Evolutionary conservation across 2,113 vertebrate genomes (phyloP).

Genomic region (Holacanthus passer): DNA sequence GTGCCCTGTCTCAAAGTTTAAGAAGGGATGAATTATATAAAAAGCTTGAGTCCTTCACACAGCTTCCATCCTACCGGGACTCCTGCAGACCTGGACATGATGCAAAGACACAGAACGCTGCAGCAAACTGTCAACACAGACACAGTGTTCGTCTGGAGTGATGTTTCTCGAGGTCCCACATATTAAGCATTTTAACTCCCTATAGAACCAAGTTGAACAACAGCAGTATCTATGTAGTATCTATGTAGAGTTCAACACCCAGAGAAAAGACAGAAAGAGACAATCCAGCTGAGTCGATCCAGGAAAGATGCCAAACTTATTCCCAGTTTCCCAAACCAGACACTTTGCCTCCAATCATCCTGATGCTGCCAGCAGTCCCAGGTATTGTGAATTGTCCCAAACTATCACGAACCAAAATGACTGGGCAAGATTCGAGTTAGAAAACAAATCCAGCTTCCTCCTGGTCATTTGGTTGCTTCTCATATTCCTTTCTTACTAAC

Average conservation of each 20-base stretch:
- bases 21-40: not conserved
- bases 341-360: not conserved
- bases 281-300: conserved; percentile 1
- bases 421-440: not conserved
- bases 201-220: not conserved
- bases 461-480: not conserved
- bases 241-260: conserved; percentile 7
- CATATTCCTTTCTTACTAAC: not conserved
- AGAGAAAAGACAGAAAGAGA: conserved; percentile 3
- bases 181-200: not conserved
- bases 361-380: not conserved
- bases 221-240: not conserved
- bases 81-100: conserved; percentile 8
- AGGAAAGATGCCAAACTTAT: conserved; percentile 4
- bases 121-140: not conserved
- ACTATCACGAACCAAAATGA: conserved; percentile 2
- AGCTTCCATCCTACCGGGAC: not conserved
- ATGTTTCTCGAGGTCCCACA: not conserved
- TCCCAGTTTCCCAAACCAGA: conserved; percentile 20
- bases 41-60: not conserved
- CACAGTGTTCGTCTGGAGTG: not conserved
- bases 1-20: not conserved
- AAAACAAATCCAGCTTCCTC: conserved; percentile 18
- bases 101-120: not conserved
- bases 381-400: conserved; percentile 2